A percentile compares a stretch with the other conserved stretches of the same genome.
Evolutionary conservation across 2,888 invertebrate species (phyloP).

Genomic region (Drosophila emarginata): DNA sequence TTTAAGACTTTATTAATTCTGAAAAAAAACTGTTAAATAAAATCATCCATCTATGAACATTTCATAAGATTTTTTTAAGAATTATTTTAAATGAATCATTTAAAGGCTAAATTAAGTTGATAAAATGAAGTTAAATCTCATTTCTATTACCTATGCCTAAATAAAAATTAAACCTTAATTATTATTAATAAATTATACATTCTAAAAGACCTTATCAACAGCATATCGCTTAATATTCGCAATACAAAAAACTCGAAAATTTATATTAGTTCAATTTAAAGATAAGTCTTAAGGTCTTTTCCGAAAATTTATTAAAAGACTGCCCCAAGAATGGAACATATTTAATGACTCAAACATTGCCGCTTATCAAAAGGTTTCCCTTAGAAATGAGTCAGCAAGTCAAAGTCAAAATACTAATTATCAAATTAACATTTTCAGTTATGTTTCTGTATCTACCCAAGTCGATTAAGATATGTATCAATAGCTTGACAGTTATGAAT

Average conservation of each 20-base stretch:
- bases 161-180: too few relatives aligned
- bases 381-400: background rate
- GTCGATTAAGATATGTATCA: background rate
- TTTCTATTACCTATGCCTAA: too few relatives aligned
- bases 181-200: too few relatives aligned
- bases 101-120: too few relatives aligned
- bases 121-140: too few relatives aligned
- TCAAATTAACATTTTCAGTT: background rate
- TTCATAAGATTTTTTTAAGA: background rate
- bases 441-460: background rate
- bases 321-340: background rate
- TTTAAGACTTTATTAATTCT: conserved; percentile 47
- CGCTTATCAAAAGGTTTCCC: background rate
- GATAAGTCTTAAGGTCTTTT: background rate
- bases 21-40: conserved; percentile 17
- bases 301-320: background rate
- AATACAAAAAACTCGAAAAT: too few relatives aligned
- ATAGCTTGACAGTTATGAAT: conserved; percentile 2
- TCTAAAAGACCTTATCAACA: too few relatives aligned
- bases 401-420: background rate
- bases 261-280: background rate
- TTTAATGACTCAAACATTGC: background rate
- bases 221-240: too few relatives aligned
- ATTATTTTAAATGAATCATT: too few relatives aligned
- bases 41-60: background rate